Percentiles rank a stretch among this genome's conserved stretches.
Evolutionary conservation across 2,888 invertebrate species (phyloP).

Genomic region (Xestia c-nigrum): DNA sequence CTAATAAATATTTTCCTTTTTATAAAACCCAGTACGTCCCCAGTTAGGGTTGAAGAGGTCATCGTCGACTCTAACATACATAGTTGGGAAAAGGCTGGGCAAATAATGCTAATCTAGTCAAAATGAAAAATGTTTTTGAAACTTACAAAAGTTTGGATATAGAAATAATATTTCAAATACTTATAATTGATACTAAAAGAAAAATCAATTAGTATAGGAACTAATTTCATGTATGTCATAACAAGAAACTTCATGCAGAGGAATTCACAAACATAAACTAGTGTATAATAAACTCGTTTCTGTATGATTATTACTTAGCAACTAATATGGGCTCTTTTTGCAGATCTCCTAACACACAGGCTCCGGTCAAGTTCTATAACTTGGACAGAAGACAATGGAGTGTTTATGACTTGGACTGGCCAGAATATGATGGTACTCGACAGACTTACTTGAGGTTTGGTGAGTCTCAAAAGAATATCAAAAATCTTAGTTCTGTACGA

Average conservation of each 20-base stretch:
- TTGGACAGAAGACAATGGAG: conserved; percentile 92
- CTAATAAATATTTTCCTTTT: too few relatives aligned
- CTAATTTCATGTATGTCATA: background rate
- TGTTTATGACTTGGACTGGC: conserved; percentile 95
- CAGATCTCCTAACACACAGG: conserved; percentile 95
- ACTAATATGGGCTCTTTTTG: conserved; percentile 37
- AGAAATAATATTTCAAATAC: too few relatives aligned
- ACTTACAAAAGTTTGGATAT: too few relatives aligned
- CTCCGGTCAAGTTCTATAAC: conserved; percentile 92
- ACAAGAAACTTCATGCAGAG: background rate
- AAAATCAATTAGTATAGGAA: too few relatives aligned
- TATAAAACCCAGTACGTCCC: too few relatives aligned
- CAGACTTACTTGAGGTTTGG: conserved; percentile 95
- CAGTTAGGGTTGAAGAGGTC: too few relatives aligned
- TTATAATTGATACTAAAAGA: too few relatives aligned
- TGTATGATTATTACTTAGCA: background rate
- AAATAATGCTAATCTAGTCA: too few relatives aligned
- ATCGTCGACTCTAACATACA: too few relatives aligned
- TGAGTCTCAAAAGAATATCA: conserved; percentile 76
- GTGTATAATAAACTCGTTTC: background rate
- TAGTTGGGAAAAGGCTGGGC: too few relatives aligned
- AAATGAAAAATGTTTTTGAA: too few relatives aligned
- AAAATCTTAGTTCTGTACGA: too few relatives aligned
- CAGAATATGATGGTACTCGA: conserved; percentile 93
- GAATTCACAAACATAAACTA: background rate